phyloP scores from a whole-genome alignment of 1,140 invertebrate species.

The Dinothrombium tinctorium region DNA sequence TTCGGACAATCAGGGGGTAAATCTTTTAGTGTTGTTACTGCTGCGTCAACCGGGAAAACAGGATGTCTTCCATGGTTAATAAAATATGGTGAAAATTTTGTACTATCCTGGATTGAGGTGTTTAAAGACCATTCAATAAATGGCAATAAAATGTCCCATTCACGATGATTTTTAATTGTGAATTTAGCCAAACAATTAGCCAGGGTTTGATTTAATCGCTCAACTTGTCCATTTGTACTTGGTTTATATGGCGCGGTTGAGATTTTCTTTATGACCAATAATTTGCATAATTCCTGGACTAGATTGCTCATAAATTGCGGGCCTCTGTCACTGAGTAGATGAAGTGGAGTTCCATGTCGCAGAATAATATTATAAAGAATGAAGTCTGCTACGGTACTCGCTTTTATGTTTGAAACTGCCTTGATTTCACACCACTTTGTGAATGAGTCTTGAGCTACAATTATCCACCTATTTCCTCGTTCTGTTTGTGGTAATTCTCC shows the following conservation, averaged over 20 bases:
- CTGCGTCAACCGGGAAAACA: too few relatives aligned
- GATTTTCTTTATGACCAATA: background rate
- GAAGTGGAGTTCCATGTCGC: background rate
- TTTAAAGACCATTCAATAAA: too few relatives aligned
- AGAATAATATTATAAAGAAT: background rate
- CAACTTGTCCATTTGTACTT: background rate
- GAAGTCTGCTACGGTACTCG: background rate
- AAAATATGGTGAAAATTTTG: too few relatives aligned
- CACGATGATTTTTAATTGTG: too few relatives aligned
- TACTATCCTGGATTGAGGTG: too few relatives aligned
- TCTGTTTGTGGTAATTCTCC: background rate
- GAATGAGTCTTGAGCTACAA: background rate
- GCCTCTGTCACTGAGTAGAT: background rate
- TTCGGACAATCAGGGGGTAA: too few relatives aligned
- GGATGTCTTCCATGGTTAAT: too few relatives aligned
- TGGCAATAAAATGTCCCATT: too few relatives aligned
- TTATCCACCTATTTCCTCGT: background rate
- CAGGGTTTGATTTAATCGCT: too few relatives aligned
- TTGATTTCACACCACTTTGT: background rate
- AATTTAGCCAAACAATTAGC: too few relatives aligned
- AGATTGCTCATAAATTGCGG: background rate
- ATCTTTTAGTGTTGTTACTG: too few relatives aligned
- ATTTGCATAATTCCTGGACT: background rate
- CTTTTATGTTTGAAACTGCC: background rate
- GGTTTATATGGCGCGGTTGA: background rate